Conservation (phyloP, 53 echinoderm and acorn worm genomes). For the Astropecten irregularis region DNA sequence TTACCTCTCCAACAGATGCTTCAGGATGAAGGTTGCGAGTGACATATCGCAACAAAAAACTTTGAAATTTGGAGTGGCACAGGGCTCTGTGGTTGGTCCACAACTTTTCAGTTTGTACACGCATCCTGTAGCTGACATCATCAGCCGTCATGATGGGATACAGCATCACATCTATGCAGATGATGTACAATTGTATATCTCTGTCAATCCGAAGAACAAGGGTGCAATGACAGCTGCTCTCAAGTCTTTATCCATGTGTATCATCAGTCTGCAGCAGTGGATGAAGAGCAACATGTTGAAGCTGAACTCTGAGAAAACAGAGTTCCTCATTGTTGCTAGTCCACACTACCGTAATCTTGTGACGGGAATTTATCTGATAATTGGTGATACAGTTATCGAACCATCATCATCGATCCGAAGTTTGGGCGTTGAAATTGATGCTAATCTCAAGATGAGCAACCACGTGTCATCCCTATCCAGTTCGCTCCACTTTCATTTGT, state of each 20-base stretch:
- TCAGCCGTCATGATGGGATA: conserved; percentile 1
- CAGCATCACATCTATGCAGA: conserved; percentile 17
- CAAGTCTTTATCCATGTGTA: conserved; percentile 6
- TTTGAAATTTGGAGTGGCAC: conserved; percentile 15
- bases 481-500: too few relatives aligned
- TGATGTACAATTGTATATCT: conserved; percentile 34
- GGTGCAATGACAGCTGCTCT: background rate
- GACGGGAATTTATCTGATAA: background rate
- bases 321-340: conserved; percentile 2
- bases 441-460: too few relatives aligned
- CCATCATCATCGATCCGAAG: conserved; percentile 1
- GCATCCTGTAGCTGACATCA: background rate
- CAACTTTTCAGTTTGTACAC: conserved; percentile 12
- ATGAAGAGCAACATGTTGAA: conserved; percentile 31
- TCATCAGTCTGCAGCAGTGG: conserved; percentile 9
- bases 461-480: conserved; percentile 10
- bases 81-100: conserved; percentile 35
- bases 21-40: background rate
- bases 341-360: background rate
- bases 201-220: background rate
- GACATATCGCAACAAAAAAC: conserved; percentile 12
- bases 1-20: conserved; percentile 4
- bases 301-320: conserved; percentile 17
- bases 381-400: conserved; percentile 1
- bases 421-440: too few relatives aligned